Evolutionary conservation across 2,797 vertebrate species (phyloP).

Genomic region (Falco naumanni): DNA sequence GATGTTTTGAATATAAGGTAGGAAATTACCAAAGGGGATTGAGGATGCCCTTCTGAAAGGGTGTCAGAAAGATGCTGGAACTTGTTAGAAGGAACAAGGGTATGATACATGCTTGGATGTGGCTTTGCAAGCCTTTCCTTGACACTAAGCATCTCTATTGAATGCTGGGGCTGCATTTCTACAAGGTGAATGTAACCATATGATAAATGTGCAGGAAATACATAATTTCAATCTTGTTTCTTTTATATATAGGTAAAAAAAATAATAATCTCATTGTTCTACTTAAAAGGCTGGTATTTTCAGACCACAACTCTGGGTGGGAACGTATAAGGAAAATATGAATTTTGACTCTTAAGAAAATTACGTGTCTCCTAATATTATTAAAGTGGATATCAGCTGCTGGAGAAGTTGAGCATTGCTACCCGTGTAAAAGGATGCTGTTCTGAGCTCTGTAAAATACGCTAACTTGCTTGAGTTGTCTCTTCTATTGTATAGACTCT

Average conservation of each 20-base stretch:
- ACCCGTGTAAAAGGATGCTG: neutral
- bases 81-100: neutral
- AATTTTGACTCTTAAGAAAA: neutral
- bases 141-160: neutral
- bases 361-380: neutral
- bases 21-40: neutral
- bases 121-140: neutral
- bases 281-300: neutral
- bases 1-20: neutral
- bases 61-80: neutral
- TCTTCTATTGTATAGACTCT: neutral
- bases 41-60: neutral
- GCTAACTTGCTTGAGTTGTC: neutral
- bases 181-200: neutral
- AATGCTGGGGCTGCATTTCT: neutral
- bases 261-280: neutral
- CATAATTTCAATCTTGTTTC: neutral
- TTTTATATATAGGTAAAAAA: neutral
- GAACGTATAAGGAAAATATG: neutral
- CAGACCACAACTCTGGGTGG: neutral
- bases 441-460: neutral
- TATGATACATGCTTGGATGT: neutral
- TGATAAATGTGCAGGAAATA: neutral
- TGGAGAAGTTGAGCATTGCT: neutral
- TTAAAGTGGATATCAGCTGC: neutral